Conservation (phyloP, 92 coral and sea anemone species). For the Epizoanthus rinbou region DNA sequence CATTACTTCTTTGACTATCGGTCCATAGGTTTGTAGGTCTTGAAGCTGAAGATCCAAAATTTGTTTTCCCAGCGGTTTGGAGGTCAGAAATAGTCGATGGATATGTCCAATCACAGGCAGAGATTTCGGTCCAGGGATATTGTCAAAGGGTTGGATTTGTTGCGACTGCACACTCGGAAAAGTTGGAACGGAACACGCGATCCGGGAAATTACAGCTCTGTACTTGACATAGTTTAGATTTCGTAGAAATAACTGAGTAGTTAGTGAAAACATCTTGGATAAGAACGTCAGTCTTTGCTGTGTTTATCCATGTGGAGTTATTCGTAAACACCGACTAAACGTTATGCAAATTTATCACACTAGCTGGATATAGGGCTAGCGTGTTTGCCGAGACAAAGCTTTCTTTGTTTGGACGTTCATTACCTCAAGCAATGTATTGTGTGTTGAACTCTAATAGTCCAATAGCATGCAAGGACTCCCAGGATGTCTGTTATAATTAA, state of each 20-base stretch:
- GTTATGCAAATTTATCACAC: no score
- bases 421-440: no score
- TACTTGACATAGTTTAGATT: background rate
- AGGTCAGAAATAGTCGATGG: conserved; percentile 37
- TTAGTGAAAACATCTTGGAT: no score
- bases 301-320: no score
- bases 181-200: conserved; percentile 17
- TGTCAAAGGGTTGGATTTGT: conserved; percentile 41
- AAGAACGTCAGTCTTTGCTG: no score
- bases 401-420: no score
- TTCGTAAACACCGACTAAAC: no score
- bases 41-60: conserved; percentile 35
- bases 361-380: no score
- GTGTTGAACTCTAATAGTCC: no score
- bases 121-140: conserved; percentile 57
- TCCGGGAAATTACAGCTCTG: background rate
- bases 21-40: conserved; percentile 50
- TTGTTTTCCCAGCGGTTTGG: conserved; percentile 58
- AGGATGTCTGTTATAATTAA: no score
- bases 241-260: background rate
- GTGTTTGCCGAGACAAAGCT: no score
- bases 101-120: conserved; percentile 50
- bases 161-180: conserved; percentile 1
- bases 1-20: conserved; percentile 33
- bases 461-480: no score